Evolutionary conservation across 2,113 vertebrate genomes (phyloP).

Genomic region (Pelecanoides urinatrix): DNA sequence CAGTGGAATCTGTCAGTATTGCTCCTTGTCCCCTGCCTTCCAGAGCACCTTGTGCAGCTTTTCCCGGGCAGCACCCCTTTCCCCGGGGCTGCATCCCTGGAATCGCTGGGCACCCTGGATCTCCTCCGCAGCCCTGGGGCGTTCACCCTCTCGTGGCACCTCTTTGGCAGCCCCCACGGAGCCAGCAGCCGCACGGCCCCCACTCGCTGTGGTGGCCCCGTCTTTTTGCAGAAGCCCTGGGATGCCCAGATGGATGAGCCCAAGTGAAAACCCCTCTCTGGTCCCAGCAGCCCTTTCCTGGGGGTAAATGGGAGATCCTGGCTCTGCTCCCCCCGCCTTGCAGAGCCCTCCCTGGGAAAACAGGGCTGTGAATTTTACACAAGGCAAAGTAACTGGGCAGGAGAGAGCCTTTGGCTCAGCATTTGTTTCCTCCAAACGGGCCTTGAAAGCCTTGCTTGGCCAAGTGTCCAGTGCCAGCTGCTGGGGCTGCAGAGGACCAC

Average conservation of each 20-base stretch:
- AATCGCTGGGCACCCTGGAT: not conserved
- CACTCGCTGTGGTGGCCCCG: accelerated
- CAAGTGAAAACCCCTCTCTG: not conserved
- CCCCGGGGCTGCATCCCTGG: not conserved
- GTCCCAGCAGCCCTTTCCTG: not conserved
- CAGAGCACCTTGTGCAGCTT: not conserved
- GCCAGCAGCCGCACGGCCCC: not conserved
- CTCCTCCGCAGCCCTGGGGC: not conserved
- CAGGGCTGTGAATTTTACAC: not conserved
- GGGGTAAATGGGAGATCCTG: not conserved
- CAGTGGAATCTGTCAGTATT: not conserved
- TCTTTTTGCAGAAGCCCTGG: not conserved
- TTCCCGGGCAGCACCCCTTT: not conserved
- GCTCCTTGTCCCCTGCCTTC: accelerated
- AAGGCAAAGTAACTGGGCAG: not conserved
- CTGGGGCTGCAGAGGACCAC: not conserved
- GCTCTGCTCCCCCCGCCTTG: not conserved
- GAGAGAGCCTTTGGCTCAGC: not conserved
- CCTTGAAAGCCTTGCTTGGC: not conserved
- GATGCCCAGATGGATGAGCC: not conserved
- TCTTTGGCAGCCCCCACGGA: not conserved
- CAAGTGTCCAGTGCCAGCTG: not conserved
- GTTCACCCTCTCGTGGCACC: accelerated
- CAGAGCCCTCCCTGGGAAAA: not conserved
- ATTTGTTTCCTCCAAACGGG: not conserved